phyloP scores from a whole-genome alignment of 1,140 invertebrate species.

The Drosophila funebris region DNA sequence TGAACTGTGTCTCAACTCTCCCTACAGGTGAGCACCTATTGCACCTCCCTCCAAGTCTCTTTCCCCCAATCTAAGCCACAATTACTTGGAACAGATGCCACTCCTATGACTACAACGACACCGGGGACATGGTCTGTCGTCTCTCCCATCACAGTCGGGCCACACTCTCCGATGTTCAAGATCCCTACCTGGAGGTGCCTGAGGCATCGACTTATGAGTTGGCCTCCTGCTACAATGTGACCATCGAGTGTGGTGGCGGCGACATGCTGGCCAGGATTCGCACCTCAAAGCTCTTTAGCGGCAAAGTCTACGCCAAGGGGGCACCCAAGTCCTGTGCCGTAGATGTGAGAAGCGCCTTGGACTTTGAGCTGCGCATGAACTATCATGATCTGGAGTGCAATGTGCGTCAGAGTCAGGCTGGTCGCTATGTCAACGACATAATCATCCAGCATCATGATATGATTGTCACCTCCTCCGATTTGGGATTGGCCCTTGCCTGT shows the following conservation, averaged over 20 bases:
- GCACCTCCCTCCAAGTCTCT: too few species aligned
- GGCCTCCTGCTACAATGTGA: constrained; percentile 97
- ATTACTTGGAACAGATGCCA: constrained; percentile 90
- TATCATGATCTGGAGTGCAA: constrained; percentile 96
- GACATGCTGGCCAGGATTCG: constrained; percentile 97
- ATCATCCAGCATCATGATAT: constrained; percentile 97
- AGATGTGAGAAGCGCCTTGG: constrained; percentile 92
- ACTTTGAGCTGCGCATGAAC: constrained; percentile 95
- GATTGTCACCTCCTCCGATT: constrained; percentile 96
- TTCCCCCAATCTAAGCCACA: too few species aligned
- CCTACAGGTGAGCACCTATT: constrained; percentile 88
- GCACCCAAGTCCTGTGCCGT: constrained; percentile 95
- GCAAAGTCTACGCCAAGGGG: constrained; percentile 96
- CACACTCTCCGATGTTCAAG: constrained; percentile 94
- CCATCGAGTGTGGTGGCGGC: constrained; percentile 94
- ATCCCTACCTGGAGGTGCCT: constrained; percentile 94
- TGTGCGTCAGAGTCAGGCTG: constrained; percentile 92
- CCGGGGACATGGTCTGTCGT: constrained; percentile 95
- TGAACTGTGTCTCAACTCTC: constrained; percentile 94
- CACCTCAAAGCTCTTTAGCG: constrained; percentile 96
- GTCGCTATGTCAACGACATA: constrained; percentile 94
- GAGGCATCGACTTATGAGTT: constrained; percentile 96
- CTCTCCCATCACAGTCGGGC: constrained; percentile 95
- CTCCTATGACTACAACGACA: constrained; percentile 96
- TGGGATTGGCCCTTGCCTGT: constrained; percentile 95